These are phyloP conservation scores for Ariolimax columbianus DNA, from an alignment of 2,888 invertebrate species.

Conservation along the genomic window DNA sequence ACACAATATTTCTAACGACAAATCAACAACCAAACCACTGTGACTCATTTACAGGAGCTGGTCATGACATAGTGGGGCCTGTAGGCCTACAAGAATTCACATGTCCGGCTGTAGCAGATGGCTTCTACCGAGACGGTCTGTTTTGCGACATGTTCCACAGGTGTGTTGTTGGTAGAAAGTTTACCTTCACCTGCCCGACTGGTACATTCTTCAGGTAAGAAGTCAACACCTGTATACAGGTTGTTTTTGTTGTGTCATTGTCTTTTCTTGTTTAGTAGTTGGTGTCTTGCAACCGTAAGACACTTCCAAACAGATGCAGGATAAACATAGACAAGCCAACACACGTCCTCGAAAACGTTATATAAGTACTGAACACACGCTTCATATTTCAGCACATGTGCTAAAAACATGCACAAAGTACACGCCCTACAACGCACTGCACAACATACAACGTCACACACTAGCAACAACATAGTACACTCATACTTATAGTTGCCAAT, in stretches of 20 bases:
- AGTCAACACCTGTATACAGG: not conserved
- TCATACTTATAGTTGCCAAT: no score
- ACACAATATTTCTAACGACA: no score
- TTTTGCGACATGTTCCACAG: constrained; percentile 52
- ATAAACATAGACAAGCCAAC: no score
- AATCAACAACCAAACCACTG: not conserved
- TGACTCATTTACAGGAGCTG: not conserved
- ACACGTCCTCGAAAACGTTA: no score
- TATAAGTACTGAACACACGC: no score
- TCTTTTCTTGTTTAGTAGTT: not conserved
- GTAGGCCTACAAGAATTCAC: constrained; percentile 30
- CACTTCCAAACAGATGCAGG: no score
- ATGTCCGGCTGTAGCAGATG: constrained; percentile 46
- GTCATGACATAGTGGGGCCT: not conserved
- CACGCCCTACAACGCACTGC: no score
- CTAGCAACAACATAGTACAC: no score
- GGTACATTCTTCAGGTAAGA: constrained; percentile 53
- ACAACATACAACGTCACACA: no score
- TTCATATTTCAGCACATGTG: no score
- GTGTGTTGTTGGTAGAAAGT: constrained; percentile 49
- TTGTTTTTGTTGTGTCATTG: not conserved
- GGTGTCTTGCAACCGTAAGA: no score
- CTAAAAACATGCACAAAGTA: no score
- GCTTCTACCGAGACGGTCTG: constrained; percentile 49
- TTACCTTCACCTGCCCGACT: constrained; percentile 52